A percentile compares a stretch with the other conserved stretches of the same genome.
Evolutionary conservation across 1,140 invertebrate species (phyloP).

Genomic region (Ceratina calcarata): DNA sequence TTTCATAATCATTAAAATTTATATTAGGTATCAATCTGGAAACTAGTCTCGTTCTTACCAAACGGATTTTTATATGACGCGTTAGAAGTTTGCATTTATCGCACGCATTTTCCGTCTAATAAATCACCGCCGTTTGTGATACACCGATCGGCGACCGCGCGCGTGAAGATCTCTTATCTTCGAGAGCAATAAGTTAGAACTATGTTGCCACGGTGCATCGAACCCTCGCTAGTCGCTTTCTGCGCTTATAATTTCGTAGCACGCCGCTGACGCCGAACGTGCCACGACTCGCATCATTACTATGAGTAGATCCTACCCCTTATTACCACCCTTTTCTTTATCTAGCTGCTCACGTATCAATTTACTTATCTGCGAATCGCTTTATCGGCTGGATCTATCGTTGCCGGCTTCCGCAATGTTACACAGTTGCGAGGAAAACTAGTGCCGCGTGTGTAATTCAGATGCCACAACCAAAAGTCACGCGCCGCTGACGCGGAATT

Average conservation of each 20-base stretch:
- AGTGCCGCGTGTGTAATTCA: constrained; percentile 57
- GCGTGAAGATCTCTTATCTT: constrained; percentile 27
- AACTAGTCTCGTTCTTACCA: constrained; percentile 21
- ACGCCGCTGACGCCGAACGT: constrained; percentile 55
- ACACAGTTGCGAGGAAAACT: constrained; percentile 44
- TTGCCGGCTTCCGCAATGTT: constrained; percentile 45
- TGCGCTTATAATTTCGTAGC: constrained; percentile 58
- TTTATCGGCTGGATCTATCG: constrained; percentile 56
- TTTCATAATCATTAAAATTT: no score
- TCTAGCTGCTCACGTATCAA: constrained; percentile 65
- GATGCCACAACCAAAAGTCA: constrained; percentile 54
- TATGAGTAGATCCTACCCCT: constrained; percentile 54
- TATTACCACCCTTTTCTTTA: constrained; percentile 62
- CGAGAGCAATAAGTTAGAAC: constrained; percentile 29
- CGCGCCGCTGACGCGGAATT: constrained; percentile 19
- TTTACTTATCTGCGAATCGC: constrained; percentile 67
- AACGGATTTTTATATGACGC: constrained; percentile 13
- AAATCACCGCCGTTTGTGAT: constrained; percentile 36
- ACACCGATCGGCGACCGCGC: neutral
- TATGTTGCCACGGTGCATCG: constrained; percentile 38
- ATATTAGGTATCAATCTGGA: neutral
- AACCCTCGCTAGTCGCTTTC: constrained; percentile 39
- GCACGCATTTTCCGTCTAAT: constrained; percentile 15
- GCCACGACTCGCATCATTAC: constrained; percentile 60
- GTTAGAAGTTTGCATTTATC: constrained; percentile 8